Base-by-base conservation (phyloP, 2,888 invertebrate genomes). In the Cataglyphis albicans region DNA sequence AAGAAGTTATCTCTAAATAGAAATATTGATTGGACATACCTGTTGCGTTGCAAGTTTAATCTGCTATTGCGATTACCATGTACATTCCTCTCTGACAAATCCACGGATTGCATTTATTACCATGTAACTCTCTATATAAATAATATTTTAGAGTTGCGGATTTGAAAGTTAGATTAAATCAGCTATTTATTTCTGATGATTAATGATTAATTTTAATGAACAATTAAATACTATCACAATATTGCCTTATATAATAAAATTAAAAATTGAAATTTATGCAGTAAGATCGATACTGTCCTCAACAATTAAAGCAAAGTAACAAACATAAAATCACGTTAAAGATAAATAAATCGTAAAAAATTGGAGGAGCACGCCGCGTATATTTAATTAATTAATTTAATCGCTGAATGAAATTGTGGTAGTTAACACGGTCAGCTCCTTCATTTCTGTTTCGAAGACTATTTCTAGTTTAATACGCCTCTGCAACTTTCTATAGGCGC, bases 1-100 rank as follows among this genome's bases (percentile, higher is more conserved):
- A 78, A 70, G 65, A 18, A 64, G 55, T 68, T 48, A 78, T 41
- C 70, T 70, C 70, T 70, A 57, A 70, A 70, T 41, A 68, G 68
- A 78, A 78, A 68, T 55, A 78, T 78, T 68, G 76, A 78, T 78
- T 68, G 55, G 38, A 38, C 68, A 41, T 57, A 38, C 76, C 55
- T 75, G 48, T 65, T 75, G 18, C 65, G 9, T 21, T 83, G 74
- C 29, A 25, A 74, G 80, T 87, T 80, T 86, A 80, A 82, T 84
- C 81, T 65, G 41, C 64, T 65, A 78, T 44, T 70, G 57, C 82
- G 64, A 64, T 41, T 68, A 75, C 70, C 64, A 59, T 32, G 68
- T 67, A 21, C 70, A 81, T 81, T 67, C 64, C 81, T 78, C 78
- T 78, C 78, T 21, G 70, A 78, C 70, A 78, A 78, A 78, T 78